phyloP scores from a whole-genome alignment of 1,140 invertebrate species.

The Lepidostoma basale region DNA sequence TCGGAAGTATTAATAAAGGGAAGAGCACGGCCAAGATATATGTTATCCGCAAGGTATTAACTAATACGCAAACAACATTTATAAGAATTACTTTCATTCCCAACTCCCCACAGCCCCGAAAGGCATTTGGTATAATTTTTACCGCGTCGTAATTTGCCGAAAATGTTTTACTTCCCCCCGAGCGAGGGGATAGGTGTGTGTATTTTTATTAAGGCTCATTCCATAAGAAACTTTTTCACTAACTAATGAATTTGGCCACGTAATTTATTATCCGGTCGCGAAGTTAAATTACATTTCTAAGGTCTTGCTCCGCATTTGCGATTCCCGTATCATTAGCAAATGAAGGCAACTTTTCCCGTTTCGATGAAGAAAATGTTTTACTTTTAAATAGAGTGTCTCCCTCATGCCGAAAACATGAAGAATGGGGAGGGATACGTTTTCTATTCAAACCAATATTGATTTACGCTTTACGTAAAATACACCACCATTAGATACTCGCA shows the following conservation, averaged over 20 bases:
- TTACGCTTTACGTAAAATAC: too few species aligned
- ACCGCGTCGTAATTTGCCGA: conserved; percentile 33
- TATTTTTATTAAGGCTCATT: conserved; percentile 37
- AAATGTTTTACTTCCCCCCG: conserved; percentile 40
- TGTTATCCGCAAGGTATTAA: conserved; percentile 36
- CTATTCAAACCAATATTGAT: too few species aligned
- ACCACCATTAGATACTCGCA: too few species aligned
- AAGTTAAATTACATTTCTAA: conserved; percentile 26
- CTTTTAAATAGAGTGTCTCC: too few species aligned
- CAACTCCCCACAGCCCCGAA: neutral
- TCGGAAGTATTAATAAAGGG: conserved; percentile 24
- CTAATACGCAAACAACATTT: conserved; percentile 41
- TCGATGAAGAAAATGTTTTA: neutral
- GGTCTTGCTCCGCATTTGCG: neutral
- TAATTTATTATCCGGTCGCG: conserved; percentile 27
- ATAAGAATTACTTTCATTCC: conserved; percentile 43
- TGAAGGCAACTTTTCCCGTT: neutral
- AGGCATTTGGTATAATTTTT: conserved; percentile 10
- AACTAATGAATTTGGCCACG: conserved; percentile 39
- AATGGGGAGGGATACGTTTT: too few species aligned
- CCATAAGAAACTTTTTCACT: conserved; percentile 41
- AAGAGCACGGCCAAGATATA: conserved; percentile 14
- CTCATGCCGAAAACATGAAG: too few species aligned
- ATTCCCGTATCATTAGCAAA: neutral
- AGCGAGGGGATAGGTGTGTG: conserved; percentile 30